These are phyloP conservation scores for Euwallacea fornicatus DNA, from an alignment of 1,140 invertebrate species.

Conservation along the genomic window DNA sequence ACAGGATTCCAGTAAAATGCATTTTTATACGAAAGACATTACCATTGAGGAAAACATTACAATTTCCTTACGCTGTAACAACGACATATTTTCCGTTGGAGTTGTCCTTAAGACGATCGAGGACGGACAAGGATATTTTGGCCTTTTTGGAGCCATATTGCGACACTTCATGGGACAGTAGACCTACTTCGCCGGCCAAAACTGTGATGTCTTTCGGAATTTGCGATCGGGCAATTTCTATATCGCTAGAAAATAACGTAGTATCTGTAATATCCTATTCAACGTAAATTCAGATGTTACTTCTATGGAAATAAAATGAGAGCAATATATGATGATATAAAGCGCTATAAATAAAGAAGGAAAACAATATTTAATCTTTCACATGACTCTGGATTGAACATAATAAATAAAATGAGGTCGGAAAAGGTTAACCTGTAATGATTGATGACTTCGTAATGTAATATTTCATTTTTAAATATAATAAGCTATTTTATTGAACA, in stretches of 20 bases:
- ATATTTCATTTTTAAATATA: background rate
- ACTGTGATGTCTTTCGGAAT: constrained; percentile 80
- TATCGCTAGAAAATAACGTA: constrained; percentile 67
- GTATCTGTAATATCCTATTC: too few species aligned
- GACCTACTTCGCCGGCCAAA: constrained; percentile 84
- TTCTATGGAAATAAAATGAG: too few species aligned
- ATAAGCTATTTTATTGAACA: background rate
- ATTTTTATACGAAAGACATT: too few species aligned
- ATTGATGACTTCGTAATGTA: background rate
- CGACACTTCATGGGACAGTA: constrained; percentile 79
- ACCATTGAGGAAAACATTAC: background rate
- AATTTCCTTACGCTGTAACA: constrained; percentile 77
- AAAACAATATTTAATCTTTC: background rate
- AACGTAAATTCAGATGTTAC: too few species aligned
- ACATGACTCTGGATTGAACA: background rate
- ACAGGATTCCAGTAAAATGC: too few species aligned
- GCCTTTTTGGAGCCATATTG: constrained; percentile 94
- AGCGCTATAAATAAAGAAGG: background rate
- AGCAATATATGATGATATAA: too few species aligned
- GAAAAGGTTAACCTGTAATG: background rate
- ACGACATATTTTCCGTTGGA: constrained; percentile 91
- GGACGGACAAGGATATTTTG: constrained; percentile 84
- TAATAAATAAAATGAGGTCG: background rate
- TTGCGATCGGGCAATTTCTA: constrained; percentile 85
- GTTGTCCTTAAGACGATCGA: constrained; percentile 72